phyloP scores from a whole-genome alignment of 2,888 invertebrate genomes.

The Drosophila tanythrix region DNA sequence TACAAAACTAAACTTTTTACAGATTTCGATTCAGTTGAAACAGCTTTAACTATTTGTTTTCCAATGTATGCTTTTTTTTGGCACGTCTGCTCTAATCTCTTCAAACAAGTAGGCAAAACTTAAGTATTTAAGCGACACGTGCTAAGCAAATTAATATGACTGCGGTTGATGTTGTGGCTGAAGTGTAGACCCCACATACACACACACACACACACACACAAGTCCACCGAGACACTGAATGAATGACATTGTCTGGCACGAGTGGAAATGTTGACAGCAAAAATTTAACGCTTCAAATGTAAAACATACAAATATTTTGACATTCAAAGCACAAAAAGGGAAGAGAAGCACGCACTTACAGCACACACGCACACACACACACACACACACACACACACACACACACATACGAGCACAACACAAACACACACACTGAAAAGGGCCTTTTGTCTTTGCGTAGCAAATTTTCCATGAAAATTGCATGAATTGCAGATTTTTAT shows the following conservation, averaged over 20 bases:
- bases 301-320: conserved; percentile 79
- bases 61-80: not conserved
- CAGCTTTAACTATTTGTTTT: not conserved
- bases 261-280: conserved; percentile 71
- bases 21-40: not conserved
- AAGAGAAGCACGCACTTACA: conserved; percentile 9
- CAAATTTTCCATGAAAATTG: conserved; percentile 81
- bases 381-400: conserved; percentile 2
- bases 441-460: conserved; percentile 50
- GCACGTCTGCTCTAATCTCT: conserved; percentile 64
- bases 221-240: conserved; percentile 15
- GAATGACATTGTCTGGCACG: conserved; percentile 41
- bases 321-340: conserved; percentile 67
- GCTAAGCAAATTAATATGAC: conserved; percentile 69
- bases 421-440: conserved; percentile 6
- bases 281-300: conserved; percentile 81
- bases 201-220: not conserved
- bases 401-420: conserved; percentile 19
- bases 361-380: conserved; percentile 1
- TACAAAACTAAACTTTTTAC: not conserved
- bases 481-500: conserved; percentile 80
- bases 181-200: conserved; percentile 6
- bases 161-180: conserved; percentile 18
- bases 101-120: conserved; percentile 48
- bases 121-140: conserved; percentile 57